Evolutionary conservation across 1,140 invertebrate genomes (phyloP).

Genomic region (Scaptomyza pallida): DNA sequence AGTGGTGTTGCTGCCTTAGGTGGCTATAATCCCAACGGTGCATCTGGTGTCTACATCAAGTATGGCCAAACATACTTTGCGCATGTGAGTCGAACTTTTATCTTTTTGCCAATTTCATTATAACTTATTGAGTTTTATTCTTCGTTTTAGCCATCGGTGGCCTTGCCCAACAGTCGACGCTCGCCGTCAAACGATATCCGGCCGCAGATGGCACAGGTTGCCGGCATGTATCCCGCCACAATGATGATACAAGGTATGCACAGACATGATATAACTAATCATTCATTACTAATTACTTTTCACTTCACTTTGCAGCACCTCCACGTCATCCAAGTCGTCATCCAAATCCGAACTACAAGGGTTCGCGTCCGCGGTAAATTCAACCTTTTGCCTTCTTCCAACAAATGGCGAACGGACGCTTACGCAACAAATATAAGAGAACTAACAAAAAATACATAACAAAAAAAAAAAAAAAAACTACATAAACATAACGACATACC

Average conservation of each 20-base stretch:
- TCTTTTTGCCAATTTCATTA: too few relatives aligned
- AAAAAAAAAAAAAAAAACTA: conserved; percentile 59
- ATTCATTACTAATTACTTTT: not conserved
- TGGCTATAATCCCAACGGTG: conserved; percentile 76
- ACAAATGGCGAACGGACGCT: conserved; percentile 29
- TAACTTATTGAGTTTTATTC: not conserved
- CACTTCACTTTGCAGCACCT: conserved; percentile 46
- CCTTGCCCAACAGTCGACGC: conserved; percentile 82
- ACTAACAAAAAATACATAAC: too few relatives aligned
- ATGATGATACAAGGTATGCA: conserved; percentile 83
- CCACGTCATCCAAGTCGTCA: conserved; percentile 81
- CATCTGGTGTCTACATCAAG: conserved; percentile 81
- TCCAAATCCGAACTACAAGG: conserved; percentile 83
- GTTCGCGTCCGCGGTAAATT: conserved; percentile 77
- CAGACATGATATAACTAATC: not conserved
- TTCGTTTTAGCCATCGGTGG: conserved; percentile 69
- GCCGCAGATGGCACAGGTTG: conserved; percentile 79
- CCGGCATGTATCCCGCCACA: conserved; percentile 82
- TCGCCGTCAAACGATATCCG: conserved; percentile 80
- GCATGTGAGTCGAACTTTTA: conserved; percentile 65
- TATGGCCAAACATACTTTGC: conserved; percentile 84
- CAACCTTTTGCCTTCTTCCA: conserved; percentile 18
- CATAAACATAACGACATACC: conserved; percentile 79
- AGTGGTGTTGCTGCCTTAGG: conserved; percentile 76
- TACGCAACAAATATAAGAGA: conserved; percentile 14